Conservation (phyloP, 2,113 vertebrate species). For the Pristiophorus japonicus region DNA sequence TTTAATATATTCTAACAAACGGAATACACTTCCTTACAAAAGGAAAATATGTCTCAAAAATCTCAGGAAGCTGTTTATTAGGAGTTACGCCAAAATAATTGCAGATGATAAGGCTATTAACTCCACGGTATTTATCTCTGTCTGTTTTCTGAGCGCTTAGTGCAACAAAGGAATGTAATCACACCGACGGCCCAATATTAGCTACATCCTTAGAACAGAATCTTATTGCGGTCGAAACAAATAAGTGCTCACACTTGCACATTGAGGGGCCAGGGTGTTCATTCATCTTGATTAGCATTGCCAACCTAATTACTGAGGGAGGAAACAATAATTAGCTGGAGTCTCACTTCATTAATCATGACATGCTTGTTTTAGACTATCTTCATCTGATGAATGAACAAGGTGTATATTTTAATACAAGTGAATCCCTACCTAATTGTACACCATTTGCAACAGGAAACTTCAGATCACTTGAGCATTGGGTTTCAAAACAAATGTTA, state of each 20-base stretch:
- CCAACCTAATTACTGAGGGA: constrained; percentile 96
- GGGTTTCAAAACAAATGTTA: neutral
- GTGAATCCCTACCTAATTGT: constrained; percentile 75
- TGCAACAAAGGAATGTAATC: constrained; percentile 76
- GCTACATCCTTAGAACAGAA: constrained; percentile 67
- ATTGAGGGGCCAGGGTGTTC: constrained; percentile 72
- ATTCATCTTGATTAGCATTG: constrained; percentile 88
- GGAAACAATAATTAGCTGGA: constrained; percentile 97
- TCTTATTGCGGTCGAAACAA: constrained; percentile 59
- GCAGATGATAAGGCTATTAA: constrained; percentile 73
- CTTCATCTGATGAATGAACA: constrained; percentile 97
- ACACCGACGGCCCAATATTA: constrained; percentile 70
- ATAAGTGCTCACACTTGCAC: constrained; percentile 60
- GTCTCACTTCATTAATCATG: constrained; percentile 99
- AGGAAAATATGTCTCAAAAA: neutral
- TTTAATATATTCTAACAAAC: neutral
- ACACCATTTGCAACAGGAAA: constrained; percentile 66
- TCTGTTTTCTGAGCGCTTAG: constrained; percentile 53
- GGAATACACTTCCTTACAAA: neutral
- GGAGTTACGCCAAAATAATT: constrained; percentile 53
- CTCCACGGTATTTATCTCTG: constrained; percentile 65
- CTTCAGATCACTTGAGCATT: constrained; percentile 21
- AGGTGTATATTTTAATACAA: constrained; percentile 76
- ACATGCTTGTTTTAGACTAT: constrained; percentile 90
- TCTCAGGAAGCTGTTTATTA: neutral